Percentiles rank a stretch among this genome's conserved stretches.
phyloP scores from a whole-genome alignment of 2,888 invertebrate species.

The Dugesia japonica region DNA sequence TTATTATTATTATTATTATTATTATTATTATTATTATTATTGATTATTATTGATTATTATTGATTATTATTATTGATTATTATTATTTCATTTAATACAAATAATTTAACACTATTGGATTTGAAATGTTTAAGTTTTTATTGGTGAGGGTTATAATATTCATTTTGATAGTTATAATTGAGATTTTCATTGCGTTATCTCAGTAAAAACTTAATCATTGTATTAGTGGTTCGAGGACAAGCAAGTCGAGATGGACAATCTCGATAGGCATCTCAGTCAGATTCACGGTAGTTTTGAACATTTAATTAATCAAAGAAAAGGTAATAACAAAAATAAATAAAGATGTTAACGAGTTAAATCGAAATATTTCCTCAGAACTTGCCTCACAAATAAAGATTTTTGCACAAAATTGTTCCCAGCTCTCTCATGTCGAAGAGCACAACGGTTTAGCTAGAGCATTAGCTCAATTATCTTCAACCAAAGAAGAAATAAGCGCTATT shows the following conservation, averaged over 20 bases:
- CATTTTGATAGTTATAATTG: too few relatives aligned
- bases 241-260: constrained; percentile 68
- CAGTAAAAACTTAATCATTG: not conserved
- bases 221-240: constrained; percentile 83
- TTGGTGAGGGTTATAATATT: too few relatives aligned
- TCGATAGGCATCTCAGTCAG: constrained; percentile 72
- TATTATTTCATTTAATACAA: too few relatives aligned
- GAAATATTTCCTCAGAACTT: constrained; percentile 53
- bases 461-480: constrained; percentile 71
- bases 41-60: too few relatives aligned
- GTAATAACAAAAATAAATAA: constrained; percentile 16
- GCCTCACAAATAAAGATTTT: constrained; percentile 64
- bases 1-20: too few relatives aligned
- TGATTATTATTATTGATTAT: too few relatives aligned
- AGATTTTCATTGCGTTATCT: not conserved
- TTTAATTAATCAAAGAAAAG: constrained; percentile 61
- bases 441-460: constrained; percentile 73
- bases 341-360: not conserved
- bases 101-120: too few relatives aligned
- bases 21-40: too few relatives aligned
- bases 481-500: constrained; percentile 58
- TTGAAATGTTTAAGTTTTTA: too few relatives aligned
- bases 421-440: constrained; percentile 80
- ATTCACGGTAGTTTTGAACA: constrained; percentile 71
- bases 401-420: constrained; percentile 69